Evolutionary conservation across 1,140 invertebrate species (phyloP), one percentile per base, ranked within the genome.

Genomic region (Drosophila guanche): DNA sequence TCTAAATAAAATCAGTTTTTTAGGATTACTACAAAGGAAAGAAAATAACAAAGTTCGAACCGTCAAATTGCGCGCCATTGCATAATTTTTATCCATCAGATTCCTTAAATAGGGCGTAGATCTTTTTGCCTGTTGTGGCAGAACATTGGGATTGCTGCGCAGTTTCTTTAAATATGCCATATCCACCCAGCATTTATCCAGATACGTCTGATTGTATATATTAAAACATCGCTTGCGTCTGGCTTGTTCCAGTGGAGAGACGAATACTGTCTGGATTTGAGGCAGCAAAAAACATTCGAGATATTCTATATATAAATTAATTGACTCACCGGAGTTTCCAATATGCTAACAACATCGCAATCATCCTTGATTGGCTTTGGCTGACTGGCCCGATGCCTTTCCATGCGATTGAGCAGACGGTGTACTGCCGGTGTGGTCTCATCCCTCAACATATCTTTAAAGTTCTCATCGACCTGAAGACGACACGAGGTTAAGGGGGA

Each of bases 341-440:
- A n/a, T 45, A 90, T 57, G 62, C 90, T 91, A 7, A 90, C 45
- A 2, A 91, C 80, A 77, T 91, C 90, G 33, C 90, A 91, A 12
- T 81, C 61, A 1, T 58, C 40, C 23, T 83, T 63, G 0, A 22
- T 5, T 0, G 67, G 16, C 5, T 51, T 59, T 7, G 48, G 65
- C 56, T 29, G 45, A 4, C 7, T 70, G 2, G 53, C 55, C 61
- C 20, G 41, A 2, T 41, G 47, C 5, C 0, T 1, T 37, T 8
- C 37, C 67, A 69, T 76, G 6, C 68, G 45, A 46, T 48, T 63
- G 42, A 83, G 62, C 27, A 80, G 63, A 10, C 65, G 76, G 33
- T 75, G 58, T n/a, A 77, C 72, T 58, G 29, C 61, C 22, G 55
- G 46, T 29, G 43, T 74, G 29, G 52, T 62, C 14, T 46, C 67